Evolutionary conservation across 2,113 vertebrate genomes (phyloP).

Genomic region (Calidris pygmaea): DNA sequence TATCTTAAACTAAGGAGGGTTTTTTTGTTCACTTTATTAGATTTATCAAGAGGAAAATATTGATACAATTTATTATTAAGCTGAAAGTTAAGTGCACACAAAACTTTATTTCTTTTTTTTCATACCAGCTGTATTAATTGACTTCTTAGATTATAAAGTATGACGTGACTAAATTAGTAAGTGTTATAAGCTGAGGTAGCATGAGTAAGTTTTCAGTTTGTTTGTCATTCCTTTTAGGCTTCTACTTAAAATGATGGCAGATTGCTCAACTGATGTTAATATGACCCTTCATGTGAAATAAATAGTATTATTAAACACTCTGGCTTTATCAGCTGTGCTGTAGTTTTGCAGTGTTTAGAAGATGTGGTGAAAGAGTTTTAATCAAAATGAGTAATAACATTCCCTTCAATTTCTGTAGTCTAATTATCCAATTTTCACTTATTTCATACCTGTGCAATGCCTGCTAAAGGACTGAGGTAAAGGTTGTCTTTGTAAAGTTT

Average conservation of each 20-base stretch:
- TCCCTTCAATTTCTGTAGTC: neutral
- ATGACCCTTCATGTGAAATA: constrained; percentile 20
- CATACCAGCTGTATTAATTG: constrained; percentile 27
- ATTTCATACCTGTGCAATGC: neutral
- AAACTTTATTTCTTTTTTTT: neutral
- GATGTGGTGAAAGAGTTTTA: neutral
- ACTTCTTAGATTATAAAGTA: constrained; percentile 44
- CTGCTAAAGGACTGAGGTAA: neutral
- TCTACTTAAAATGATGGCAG: constrained; percentile 22
- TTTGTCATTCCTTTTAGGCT: neutral
- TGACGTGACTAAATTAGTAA: constrained; percentile 19
- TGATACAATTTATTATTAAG: constrained; percentile 23
- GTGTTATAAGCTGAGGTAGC: neutral
- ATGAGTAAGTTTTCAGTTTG: constrained; percentile 13
- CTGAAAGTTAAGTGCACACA: neutral
- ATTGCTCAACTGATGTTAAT: constrained; percentile 45
- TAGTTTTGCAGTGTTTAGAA: neutral
- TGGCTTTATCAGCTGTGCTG: neutral
- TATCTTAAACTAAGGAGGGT: neutral
- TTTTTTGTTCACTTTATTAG: neutral
- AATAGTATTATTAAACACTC: constrained; percentile 38
- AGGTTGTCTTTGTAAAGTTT: neutral
- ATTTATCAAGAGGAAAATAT: constrained; percentile 41
- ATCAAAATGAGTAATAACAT: neutral
- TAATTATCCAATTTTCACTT: constrained; percentile 11